A percentile compares a stretch with the other conserved stretches of the same genome.
Conservation (phyloP, 2,797 vertebrate species). For the Botia almorhae region DNA sequence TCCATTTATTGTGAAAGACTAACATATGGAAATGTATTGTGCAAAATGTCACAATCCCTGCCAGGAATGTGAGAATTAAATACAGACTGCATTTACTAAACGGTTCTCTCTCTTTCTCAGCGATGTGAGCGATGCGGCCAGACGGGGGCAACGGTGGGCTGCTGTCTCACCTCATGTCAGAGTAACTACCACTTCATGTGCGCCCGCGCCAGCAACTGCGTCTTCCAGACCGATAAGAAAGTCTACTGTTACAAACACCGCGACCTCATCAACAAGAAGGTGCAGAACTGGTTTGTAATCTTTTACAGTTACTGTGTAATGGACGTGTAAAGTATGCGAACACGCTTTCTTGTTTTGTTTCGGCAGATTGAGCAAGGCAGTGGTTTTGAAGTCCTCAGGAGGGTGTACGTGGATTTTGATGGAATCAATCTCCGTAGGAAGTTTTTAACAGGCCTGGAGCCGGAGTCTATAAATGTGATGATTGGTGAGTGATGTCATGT, state of each 20-base stretch:
- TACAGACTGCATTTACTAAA: background rate
- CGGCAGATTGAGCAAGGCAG: constrained; percentile 79
- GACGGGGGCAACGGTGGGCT: constrained; percentile 90
- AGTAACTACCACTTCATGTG: constrained; percentile 98
- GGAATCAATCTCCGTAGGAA: constrained; percentile 90
- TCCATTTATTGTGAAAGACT: background rate
- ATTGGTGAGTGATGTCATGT: constrained; percentile 79
- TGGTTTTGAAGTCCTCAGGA: constrained; percentile 86
- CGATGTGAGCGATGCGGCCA: constrained; percentile 90
- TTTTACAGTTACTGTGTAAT: background rate
- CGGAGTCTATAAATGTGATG: constrained; percentile 87
- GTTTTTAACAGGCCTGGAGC: constrained; percentile 90
- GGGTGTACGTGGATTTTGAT: constrained; percentile 91
- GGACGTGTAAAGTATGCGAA: background rate
- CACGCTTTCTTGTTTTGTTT: background rate
- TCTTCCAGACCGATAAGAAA: constrained; percentile 91
- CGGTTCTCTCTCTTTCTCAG: constrained; percentile 65
- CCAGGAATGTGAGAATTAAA: too few species aligned
- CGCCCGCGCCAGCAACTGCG: constrained; percentile 85
- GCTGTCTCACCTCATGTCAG: constrained; percentile 88
- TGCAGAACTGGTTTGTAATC: constrained; percentile 48
- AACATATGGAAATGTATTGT: background rate
- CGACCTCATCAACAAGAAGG: constrained; percentile 85
- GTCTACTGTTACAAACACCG: constrained; percentile 89
- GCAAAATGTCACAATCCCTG: too few species aligned